These are phyloP conservation scores for Columba guinea DNA, from an alignment of 2,797 vertebrate genomes.

Conservation along the genomic window DNA sequence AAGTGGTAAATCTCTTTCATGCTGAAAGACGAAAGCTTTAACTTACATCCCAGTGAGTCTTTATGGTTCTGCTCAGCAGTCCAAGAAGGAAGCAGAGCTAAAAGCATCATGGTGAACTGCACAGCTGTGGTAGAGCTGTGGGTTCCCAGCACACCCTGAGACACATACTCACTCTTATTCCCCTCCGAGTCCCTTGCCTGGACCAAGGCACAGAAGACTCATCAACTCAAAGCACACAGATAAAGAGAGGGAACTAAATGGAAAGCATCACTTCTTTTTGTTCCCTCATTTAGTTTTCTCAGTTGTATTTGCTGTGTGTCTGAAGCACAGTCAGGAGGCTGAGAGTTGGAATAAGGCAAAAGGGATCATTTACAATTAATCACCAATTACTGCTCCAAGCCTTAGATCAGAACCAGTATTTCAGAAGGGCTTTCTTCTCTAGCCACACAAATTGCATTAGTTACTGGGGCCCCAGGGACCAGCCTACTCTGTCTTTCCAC, in stretches of 20 bases:
- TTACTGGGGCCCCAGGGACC: not conserved
- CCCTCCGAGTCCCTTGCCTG: not conserved
- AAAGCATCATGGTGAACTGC: not conserved
- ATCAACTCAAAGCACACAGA: not conserved
- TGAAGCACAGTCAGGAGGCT: not conserved
- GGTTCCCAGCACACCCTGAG: not conserved
- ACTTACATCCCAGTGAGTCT: not conserved
- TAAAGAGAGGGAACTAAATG: not conserved
- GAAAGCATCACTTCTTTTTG: not conserved
- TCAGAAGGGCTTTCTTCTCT: not conserved
- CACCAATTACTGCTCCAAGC: not conserved
- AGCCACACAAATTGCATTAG: not conserved
- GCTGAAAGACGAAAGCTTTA: slow-evolving; percentile 39
- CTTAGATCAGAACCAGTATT: not conserved
- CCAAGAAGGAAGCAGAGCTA: not conserved
- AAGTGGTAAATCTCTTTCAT: slow-evolving; percentile 17
- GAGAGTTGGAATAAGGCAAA: not conserved
- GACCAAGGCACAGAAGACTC: not conserved
- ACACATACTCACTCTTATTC: not conserved
- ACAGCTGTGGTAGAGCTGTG: not conserved
- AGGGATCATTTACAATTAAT: slow-evolving; percentile 13
- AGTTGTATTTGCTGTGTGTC: not conserved
- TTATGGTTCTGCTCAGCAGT: not conserved
- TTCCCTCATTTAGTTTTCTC: not conserved
- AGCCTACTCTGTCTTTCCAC: not conserved